Percentiles rank a stretch among this genome's conserved stretches.
Evolutionary conservation across 1,140 invertebrate species (phyloP).

Genomic region (Cheumatopsyche charites): DNA sequence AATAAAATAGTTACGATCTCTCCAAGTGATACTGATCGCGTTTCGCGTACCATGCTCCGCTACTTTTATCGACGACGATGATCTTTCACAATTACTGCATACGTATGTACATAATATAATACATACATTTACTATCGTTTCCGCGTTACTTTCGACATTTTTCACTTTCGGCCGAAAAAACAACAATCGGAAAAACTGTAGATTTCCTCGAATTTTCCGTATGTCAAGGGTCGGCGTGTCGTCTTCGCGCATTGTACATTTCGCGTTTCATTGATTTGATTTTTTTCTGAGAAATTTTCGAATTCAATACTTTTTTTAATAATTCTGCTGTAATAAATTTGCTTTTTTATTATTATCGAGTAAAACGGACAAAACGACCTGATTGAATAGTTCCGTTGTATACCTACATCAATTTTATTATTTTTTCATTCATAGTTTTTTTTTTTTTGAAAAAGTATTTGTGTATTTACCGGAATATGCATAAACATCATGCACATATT

Average conservation of each 20-base stretch:
- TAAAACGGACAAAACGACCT: conserved; percentile 5
- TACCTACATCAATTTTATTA: no score
- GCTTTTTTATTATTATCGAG: background rate
- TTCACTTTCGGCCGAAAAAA: no score
- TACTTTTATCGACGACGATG: conserved; percentile 1
- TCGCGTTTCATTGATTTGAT: no score
- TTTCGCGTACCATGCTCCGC: conserved; percentile 9
- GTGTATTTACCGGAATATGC: no score
- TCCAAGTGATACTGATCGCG: conserved; percentile 10
- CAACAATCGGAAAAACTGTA: no score
- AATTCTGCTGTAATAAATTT: conserved; percentile 18
- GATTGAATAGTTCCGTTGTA: conserved; percentile 13
- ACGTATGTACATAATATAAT: no score
- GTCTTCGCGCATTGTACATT: background rate
- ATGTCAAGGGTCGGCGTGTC: background rate
- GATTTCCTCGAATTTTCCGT: background rate
- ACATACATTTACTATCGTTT: no score
- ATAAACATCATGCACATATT: no score
- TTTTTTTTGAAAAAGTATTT: no score
- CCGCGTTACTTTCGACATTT: no score
- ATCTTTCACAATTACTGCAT: background rate
- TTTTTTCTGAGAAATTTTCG: no score
- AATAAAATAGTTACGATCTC: conserved; percentile 13
- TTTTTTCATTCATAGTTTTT: no score
- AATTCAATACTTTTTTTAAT: conserved; percentile 1